A percentile compares a stretch with the other conserved stretches of the same genome.
phyloP scores from a whole-genome alignment of 2,113 vertebrate genomes.

The Passer montanus region DNA sequence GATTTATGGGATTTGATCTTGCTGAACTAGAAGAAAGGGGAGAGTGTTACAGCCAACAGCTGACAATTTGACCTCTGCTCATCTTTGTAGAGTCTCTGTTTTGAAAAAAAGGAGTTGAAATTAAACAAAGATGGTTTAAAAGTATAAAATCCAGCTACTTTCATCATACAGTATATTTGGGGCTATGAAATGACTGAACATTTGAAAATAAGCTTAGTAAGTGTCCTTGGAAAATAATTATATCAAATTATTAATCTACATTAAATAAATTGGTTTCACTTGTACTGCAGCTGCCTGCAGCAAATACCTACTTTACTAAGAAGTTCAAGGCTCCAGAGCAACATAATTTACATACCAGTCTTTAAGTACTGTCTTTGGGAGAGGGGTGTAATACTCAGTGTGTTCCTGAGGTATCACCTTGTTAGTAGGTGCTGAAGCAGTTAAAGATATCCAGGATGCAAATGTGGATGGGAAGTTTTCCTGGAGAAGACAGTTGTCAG shows the following conservation, averaged over 20 bases:
- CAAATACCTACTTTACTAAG: slow-evolving; percentile 9
- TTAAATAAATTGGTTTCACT: slow-evolving; percentile 43
- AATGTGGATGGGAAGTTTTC: background rate
- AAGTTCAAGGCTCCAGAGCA: slow-evolving; percentile 2
- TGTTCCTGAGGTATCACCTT: background rate
- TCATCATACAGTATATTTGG: background rate
- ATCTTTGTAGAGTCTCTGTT: background rate
- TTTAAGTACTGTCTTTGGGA: slow-evolving; percentile 18
- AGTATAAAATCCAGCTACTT: background rate
- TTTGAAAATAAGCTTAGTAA: background rate
- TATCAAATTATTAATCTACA: slow-evolving; percentile 47
- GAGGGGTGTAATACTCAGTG: background rate
- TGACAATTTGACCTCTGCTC: slow-evolving; percentile 46
- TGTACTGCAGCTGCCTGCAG: slow-evolving; percentile 19
- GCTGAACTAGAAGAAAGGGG: background rate
- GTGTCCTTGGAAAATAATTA: slow-evolving; percentile 26
- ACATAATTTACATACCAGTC: background rate
- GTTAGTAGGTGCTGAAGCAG: background rate
- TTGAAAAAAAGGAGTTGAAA: slow-evolving; percentile 17
- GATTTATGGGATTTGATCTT: background rate
- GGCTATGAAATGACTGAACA: background rate
- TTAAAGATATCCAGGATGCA: background rate
- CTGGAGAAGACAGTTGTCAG: background rate
- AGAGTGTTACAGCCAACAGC: slow-evolving; percentile 5
- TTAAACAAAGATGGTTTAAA: slow-evolving; percentile 2